Evolutionary conservation across 1,140 invertebrate species (phyloP), one percentile per base, ranked within the genome.

Genomic region (Mya arenaria): DNA sequence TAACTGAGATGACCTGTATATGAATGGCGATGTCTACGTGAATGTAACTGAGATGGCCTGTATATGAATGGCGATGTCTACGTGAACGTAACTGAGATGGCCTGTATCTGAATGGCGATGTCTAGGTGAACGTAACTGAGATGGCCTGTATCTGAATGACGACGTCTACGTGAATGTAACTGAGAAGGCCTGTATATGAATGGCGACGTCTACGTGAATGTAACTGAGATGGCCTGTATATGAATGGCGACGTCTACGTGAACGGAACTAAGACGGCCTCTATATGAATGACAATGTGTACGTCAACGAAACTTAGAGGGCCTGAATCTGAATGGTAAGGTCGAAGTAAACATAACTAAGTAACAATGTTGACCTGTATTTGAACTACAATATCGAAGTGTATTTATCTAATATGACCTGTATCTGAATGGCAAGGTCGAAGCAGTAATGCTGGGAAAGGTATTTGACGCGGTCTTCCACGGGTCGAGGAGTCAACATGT

Each of bases 401-500:
- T n/a, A n/a, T n/a, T n/a, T n/a, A n/a, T n/a, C 48, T 23, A 10
- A 17, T 32, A 10, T 48, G n/a, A 75, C 73, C 73, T 63, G 58
- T n/a, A 75, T 39, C 34, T 75, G 36, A 19, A 62, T 75, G 13
- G 73, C 73, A 32, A 63, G 17, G n/a, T 75, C 15, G 44, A 63
- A 75, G 23, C 63, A n/a, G 39, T 41, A 48, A 41, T 60, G 25
- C 28, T 75, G 58, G 23, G 48, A 17, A 4, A 63, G 55, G 36
- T 58, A 32, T 65, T 75, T 75, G 32, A 75, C 44, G 15, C 73
- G 41, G 10, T 63, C 39, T n/a, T 34, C 32, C 25, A 19, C 41
- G 13, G 73, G 60, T 63, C 73, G 37, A 56, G 41, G 25, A 10
- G 73, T 75, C 23, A 75, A 48, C 41, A 75, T 62, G 60, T 65